phyloP scores from a whole-genome alignment of 2,888 invertebrate genomes.

The Ramazzottius varieornatus region DNA sequence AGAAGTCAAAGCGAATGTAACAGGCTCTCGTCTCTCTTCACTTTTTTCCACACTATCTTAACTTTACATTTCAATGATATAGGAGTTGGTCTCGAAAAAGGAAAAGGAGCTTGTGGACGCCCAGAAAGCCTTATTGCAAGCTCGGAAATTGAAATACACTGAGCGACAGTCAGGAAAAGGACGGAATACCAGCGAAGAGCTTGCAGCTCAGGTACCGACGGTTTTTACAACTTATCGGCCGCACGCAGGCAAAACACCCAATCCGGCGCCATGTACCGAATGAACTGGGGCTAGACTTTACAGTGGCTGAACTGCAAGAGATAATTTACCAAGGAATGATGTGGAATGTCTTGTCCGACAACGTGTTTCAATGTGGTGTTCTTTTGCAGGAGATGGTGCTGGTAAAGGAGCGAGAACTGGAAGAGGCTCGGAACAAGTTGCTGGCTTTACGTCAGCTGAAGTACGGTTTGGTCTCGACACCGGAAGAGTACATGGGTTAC shows the following conservation, averaged over 20 bases:
- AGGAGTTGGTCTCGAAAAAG: constrained; percentile 20
- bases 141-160: constrained; percentile 14
- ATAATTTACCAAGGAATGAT: too few relatives aligned
- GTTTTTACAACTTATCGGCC: too few relatives aligned
- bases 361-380: neutral
- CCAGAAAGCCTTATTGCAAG: constrained; percentile 16
- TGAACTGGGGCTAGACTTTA: too few relatives aligned
- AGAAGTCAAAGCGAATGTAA: constrained; percentile 12
- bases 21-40: neutral
- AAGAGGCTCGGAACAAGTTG: constrained; percentile 22
- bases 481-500: neutral
- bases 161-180: neutral
- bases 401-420: constrained; percentile 25
- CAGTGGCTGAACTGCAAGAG: too few relatives aligned
- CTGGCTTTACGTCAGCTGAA: constrained; percentile 23
- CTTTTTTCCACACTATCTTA: neutral
- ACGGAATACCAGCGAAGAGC: neutral
- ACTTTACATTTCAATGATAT: constrained; percentile 7
- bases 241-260: too few relatives aligned
- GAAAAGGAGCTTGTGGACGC: constrained; percentile 20
- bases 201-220: neutral
- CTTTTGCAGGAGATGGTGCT: constrained; percentile 21
- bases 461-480: constrained; percentile 12
- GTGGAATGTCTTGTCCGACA: neutral
- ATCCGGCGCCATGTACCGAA: too few relatives aligned